phyloP scores from a whole-genome alignment of 2,113 vertebrate genomes.

The Aphelocoma coerulescens region DNA sequence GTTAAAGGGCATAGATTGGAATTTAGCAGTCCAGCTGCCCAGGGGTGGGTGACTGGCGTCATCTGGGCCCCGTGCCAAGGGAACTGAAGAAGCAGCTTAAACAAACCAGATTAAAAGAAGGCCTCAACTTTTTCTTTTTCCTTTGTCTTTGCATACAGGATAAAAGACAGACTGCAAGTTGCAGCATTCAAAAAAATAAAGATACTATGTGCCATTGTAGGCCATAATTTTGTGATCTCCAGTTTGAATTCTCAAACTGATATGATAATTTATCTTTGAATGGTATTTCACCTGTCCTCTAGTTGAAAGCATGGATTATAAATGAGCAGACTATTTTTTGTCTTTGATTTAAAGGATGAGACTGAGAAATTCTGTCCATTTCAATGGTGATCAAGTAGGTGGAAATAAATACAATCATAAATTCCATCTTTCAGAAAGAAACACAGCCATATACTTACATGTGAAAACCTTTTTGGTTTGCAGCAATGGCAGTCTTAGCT shows the following conservation, averaged over 20 bases:
- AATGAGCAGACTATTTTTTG: neutral
- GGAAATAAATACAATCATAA: neutral
- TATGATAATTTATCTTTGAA: neutral
- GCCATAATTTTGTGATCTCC: neutral
- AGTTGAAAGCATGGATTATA: neutral
- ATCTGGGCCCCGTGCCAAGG: neutral
- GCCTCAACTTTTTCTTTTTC: neutral
- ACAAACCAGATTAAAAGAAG: neutral
- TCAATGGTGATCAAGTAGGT: neutral
- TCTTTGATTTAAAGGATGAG: neutral
- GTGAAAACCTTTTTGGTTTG: neutral
- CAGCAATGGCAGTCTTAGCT: neutral
- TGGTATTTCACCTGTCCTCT: neutral
- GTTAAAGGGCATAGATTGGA: neutral
- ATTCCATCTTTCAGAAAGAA: neutral
- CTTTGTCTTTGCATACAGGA: neutral
- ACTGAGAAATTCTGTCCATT: neutral
- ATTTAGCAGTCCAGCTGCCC: neutral
- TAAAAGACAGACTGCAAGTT: neutral
- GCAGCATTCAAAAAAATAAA: neutral
- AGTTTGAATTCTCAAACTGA: neutral
- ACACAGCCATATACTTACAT: neutral
- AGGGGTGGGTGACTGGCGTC: neutral
- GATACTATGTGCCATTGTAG: neutral
- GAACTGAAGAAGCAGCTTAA: neutral